Base-by-base conservation (phyloP, 2,113 vertebrate species). In the Pagrus major region DNA sequence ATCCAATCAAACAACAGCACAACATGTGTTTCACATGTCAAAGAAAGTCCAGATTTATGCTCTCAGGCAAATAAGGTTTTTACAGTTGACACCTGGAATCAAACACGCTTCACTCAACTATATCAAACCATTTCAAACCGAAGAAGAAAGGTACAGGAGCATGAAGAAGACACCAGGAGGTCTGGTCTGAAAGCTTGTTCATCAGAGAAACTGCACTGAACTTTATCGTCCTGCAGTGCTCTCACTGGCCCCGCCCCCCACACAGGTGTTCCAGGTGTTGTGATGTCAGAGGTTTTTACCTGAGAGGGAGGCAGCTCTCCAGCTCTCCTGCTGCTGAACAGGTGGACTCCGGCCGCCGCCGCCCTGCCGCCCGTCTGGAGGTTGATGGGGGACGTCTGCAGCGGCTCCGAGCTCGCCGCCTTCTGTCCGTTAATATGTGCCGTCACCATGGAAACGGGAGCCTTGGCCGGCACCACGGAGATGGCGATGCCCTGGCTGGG, bases 401-500 rank as follows among this genome's bases (percentile, higher is more conserved):
- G 94, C 33, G 89, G 88, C 81, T 96, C 94, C 6, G 88, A 88
- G 68, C 91, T 89, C 58, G 85, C 80, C 77, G 85, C 92, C 91
- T 93, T 96, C 86, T 95, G 95, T 79, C 96, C 96, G 46, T 94
- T 96, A 73, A 96, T 92, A 90, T 95, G 95, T 82, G 96, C 94
- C 1, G 96, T 95, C 91, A 96, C 96, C 96, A 96, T 96, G 91
- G 95, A 94, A 87, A 95, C 93, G 83, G 96, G 95, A 42, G 93
- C 80, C 93, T 95, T 95, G 79, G 93, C 93, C 56, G 95, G 95
- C 83, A 95, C 92, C 86, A 95, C 95, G 0, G 96, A 94, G 91
- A 96, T 94, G 88, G 96, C 91, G 61, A 96, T 92, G 92, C 90
- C 87, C 93, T 94, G 96, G 54, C 88, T 87, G 75, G 95, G 85